phyloP scores from a whole-genome alignment of 2,113 vertebrate species.

The Bungarus multicinctus region DNA sequence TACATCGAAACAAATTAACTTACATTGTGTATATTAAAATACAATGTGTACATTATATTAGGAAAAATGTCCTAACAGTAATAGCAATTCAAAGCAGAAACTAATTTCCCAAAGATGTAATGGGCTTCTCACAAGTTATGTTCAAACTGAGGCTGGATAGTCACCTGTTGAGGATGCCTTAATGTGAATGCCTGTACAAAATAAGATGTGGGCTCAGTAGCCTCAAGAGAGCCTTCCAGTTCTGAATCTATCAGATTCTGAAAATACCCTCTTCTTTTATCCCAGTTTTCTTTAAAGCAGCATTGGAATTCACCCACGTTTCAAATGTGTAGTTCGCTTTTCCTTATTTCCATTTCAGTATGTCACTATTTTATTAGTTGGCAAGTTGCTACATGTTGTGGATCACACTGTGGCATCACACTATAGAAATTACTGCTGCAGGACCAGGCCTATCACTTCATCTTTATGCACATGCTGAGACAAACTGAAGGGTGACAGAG shows the following conservation, averaged over 20 bases:
- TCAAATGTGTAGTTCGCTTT: background rate
- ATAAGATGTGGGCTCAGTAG: background rate
- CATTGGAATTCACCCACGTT: background rate
- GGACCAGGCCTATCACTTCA: background rate
- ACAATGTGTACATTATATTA: background rate
- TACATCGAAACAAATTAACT: conserved; percentile 20
- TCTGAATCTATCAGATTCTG: background rate
- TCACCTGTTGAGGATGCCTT: background rate
- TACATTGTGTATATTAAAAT: too few species aligned
- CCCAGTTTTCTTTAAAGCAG: background rate
- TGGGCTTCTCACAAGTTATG: background rate
- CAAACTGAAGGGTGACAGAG: background rate
- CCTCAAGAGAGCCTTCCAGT: background rate
- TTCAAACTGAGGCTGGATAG: background rate
- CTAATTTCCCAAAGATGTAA: background rate
- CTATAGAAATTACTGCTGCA: background rate
- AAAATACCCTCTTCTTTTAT: background rate
- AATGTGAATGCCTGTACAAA: background rate
- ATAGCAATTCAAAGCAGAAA: background rate
- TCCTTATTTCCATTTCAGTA: background rate
- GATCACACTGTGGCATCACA: background rate
- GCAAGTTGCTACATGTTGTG: background rate
- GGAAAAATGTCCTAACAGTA: background rate
- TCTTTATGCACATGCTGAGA: background rate
- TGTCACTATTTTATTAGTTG: background rate